Conservation (phyloP, 2,113 vertebrate genomes). For the Lophotis ruficrista region DNA sequence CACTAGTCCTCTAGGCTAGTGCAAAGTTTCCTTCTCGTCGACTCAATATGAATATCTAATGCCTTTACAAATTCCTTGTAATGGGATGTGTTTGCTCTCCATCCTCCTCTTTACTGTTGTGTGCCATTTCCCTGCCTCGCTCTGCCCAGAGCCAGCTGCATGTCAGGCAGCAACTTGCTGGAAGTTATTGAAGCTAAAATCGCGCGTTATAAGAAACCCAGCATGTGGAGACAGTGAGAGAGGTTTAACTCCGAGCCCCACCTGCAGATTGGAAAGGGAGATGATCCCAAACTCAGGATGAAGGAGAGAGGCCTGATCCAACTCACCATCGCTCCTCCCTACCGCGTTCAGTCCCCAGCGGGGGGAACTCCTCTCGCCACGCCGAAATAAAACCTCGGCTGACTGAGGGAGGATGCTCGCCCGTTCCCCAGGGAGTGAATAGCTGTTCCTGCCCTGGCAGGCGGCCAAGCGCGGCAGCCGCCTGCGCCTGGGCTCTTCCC, state of each 20-base stretch:
- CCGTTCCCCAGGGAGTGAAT: not conserved
- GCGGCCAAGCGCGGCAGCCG: conserved; percentile 4
- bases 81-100: not conserved
- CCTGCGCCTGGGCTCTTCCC: not conserved
- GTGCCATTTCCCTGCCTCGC: not conserved
- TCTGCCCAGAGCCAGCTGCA: not conserved
- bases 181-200: not conserved
- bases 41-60: not conserved
- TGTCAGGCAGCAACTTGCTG: not conserved
- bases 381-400: not conserved
- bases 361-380: not conserved
- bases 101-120: not conserved
- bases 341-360: not conserved
- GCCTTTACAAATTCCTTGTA: not conserved
- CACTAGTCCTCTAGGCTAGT: not conserved
- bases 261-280: not conserved
- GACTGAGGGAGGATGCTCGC: not conserved
- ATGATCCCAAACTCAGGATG: not conserved
- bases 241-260: not conserved
- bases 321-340: not conserved
- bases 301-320: not conserved
- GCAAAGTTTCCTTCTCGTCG: not conserved
- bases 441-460: not conserved
- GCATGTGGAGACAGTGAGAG: not conserved
- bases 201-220: rapidly evolving